Conservation (phyloP, 30 jellyfish, hydroid and myxozoan species). For the Aurelia coerulea region DNA sequence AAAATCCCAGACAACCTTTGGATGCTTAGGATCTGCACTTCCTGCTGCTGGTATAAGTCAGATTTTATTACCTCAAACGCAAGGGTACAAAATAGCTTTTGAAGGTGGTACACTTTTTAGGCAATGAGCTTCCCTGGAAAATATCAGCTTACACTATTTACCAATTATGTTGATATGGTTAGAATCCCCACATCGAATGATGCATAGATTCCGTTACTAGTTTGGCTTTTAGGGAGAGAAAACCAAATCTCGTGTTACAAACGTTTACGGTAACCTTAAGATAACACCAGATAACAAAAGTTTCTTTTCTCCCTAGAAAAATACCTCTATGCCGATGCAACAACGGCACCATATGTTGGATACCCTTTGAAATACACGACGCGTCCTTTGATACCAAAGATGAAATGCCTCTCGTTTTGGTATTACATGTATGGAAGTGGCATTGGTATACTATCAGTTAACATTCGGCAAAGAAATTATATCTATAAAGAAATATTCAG, state of each 20-base stretch:
- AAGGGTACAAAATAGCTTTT: background rate
- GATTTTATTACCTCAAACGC: too few relatives aligned
- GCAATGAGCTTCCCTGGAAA: background rate
- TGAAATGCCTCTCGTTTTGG: constrained; percentile 76
- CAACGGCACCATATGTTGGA: constrained; percentile 22
- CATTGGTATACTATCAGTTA: constrained; percentile 66
- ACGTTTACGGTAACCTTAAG: background rate
- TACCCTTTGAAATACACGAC: constrained; percentile 40
- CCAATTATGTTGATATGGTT: constrained; percentile 9
- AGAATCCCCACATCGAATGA: constrained; percentile 17
- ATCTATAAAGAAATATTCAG: constrained; percentile 52
- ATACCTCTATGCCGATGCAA: constrained; percentile 60
- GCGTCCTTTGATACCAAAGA: constrained; percentile 23
- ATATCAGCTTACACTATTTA: background rate
- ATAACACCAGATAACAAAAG: too few relatives aligned
- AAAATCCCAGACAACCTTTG: too few relatives aligned
- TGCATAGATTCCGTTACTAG: background rate
- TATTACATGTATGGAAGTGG: constrained; percentile 84
- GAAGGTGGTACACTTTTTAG: background rate
- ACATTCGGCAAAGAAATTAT: constrained; percentile 14
- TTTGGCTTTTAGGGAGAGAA: constrained; percentile 10
- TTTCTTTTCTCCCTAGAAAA: constrained; percentile 18
- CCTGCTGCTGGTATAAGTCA: background rate
- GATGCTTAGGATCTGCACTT: too few relatives aligned
- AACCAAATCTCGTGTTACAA: background rate